A percentile compares a stretch with the other conserved stretches of the same genome.
Conservation (phyloP, 2,888 invertebrate species). For the Neoaliturus tenellus region DNA sequence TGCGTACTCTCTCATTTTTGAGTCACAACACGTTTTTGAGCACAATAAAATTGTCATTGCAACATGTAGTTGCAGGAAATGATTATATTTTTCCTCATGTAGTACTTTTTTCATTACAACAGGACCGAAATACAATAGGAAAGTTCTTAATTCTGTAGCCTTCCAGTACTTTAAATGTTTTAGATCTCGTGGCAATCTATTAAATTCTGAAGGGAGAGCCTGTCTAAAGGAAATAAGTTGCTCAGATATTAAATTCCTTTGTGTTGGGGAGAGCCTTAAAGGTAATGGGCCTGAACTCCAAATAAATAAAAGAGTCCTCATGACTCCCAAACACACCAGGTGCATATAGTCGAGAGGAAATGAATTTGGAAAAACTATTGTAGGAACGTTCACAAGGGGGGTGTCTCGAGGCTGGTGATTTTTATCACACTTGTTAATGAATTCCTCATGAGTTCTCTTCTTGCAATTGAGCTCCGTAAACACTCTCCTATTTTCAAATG, state of each 20-base stretch:
- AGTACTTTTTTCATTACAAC: slow-evolving; percentile 63
- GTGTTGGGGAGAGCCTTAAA: slow-evolving; percentile 3
- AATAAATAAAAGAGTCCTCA: slow-evolving; percentile 58
- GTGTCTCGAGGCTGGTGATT: slow-evolving; percentile 49
- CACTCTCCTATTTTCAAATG: too few relatives aligned
- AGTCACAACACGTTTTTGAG: slow-evolving; percentile 58
- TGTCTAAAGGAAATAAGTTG: background rate
- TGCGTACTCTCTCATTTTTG: background rate
- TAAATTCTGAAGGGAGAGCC: background rate
- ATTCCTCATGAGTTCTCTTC: slow-evolving; percentile 58
- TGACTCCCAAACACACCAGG: slow-evolving; percentile 57
- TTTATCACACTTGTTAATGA: slow-evolving; percentile 41
- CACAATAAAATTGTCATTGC: slow-evolving; percentile 63
- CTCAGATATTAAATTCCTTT: background rate
- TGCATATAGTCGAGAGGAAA: slow-evolving; percentile 61
- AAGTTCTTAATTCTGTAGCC: slow-evolving; percentile 52
- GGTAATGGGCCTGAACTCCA: slow-evolving; percentile 58
- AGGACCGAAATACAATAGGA: slow-evolving; percentile 46
- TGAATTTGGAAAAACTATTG: slow-evolving; percentile 43
- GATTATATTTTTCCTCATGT: slow-evolving; percentile 56
- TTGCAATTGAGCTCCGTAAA: too few relatives aligned
- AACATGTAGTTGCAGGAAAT: slow-evolving; percentile 65
- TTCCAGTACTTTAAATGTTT: background rate
- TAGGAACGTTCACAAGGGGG: slow-evolving; percentile 50
- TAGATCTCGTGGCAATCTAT: background rate